Base-by-base conservation (phyloP, 1,140 invertebrate genomes). In the Caenorhabditis remanei region DNA sequence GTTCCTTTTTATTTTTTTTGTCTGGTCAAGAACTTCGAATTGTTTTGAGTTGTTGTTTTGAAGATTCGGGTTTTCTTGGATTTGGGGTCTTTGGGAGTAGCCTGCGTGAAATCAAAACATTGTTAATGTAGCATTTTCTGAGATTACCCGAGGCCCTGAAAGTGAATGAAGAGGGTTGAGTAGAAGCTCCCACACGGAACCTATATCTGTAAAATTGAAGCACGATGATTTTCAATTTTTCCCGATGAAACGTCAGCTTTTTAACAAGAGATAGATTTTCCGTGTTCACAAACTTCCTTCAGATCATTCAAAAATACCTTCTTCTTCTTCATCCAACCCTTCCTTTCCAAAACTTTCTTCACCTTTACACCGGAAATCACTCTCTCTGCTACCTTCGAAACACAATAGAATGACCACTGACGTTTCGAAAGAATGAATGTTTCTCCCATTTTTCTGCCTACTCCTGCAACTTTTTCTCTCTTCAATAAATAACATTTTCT, bases 391-490 rank as follows among this genome's bases (percentile, higher is more conserved):
- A 21, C 16, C 65, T 43, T 79, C 40, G 7, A 79, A 43, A 71
- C 71, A 79, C 71, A 79, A 79, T n/a, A 13, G 71, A 79, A 79
- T 79, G 71, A 79, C 71, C 71, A 79, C 9, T 53, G 71, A 79
- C 71, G 41, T 79, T 79, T 50, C 53, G 50, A 16, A 53, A 32
- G 32, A 32, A 32, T 32, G 71, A 79, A 79, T 79, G 71, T 50
- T 50, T n/a, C 40, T n/a, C 40, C 41, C 6, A 16, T 71, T 8
- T 71, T 79, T 79, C 46, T 19, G 8, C 65, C 21, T 71, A n/a
- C 40, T 53, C 24, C 21, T 46, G n/a, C 9, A 32, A 7, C 46
- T 50, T 43, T 24, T 24, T 50, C 43, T 48, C 7, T 21, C n/a
- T 32, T 79, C 13, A 24, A 1, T 19, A 50, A 79, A 50, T 24